Evolutionary conservation across 2,797 vertebrate genomes (phyloP).

Genomic region (Allobates femoralis): DNA sequence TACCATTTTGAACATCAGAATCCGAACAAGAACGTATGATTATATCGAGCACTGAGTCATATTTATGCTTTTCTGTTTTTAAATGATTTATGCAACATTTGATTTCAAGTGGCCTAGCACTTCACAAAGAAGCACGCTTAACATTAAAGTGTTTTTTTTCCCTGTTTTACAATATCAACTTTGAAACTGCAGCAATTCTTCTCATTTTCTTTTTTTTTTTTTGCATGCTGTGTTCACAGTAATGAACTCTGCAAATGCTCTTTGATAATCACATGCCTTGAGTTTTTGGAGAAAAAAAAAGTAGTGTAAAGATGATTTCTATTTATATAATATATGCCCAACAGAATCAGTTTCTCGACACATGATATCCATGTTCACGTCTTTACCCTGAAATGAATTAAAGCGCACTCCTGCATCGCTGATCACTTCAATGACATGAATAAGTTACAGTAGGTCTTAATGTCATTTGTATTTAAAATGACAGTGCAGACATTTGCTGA

Average conservation of each 20-base stretch:
- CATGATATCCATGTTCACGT: slow-evolving; percentile 19
- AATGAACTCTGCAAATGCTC: slow-evolving; percentile 71
- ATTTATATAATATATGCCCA: slow-evolving; percentile 41
- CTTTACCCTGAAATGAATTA: slow-evolving; percentile 15
- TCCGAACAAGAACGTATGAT: slow-evolving; percentile 51
- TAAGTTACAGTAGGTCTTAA: not conserved
- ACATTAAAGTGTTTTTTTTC: slow-evolving; percentile 68
- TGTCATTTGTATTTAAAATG: not conserved
- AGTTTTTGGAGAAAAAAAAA: slow-evolving; percentile 4
- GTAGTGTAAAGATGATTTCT: slow-evolving; percentile 37
- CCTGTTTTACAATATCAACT: slow-evolving; percentile 70
- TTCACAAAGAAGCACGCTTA: slow-evolving; percentile 51
- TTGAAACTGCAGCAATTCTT: slow-evolving; percentile 71
- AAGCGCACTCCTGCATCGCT: slow-evolving; percentile 10
- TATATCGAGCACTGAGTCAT: slow-evolving; percentile 47
- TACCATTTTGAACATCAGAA: slow-evolving; percentile 48
- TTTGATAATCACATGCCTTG: slow-evolving; percentile 71
- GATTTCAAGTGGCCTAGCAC: slow-evolving; percentile 54
- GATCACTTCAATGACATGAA: slow-evolving; percentile 18
- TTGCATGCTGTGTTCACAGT: slow-evolving; percentile 62
- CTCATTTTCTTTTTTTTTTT: slow-evolving; percentile 68
- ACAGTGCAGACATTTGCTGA: not conserved
- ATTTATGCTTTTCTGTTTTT: slow-evolving; percentile 57
- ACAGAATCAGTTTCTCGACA: slow-evolving; percentile 33
- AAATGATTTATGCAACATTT: slow-evolving; percentile 59